These are phyloP conservation scores for Vanessa cardui DNA, from an alignment of 2,888 invertebrate species.

Conservation along the genomic window DNA sequence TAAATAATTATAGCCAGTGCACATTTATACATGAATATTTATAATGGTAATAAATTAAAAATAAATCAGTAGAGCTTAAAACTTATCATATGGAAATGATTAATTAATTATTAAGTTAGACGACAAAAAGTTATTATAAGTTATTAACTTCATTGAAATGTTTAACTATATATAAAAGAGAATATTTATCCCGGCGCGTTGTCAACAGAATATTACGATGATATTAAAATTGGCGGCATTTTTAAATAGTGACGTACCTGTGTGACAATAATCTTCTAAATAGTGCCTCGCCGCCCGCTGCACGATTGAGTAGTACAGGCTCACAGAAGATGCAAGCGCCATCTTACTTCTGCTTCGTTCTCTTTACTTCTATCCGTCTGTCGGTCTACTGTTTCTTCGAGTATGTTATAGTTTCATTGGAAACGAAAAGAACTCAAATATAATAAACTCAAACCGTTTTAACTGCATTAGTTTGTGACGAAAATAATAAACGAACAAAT, in stretches of 20 bases:
- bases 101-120: neutral
- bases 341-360: constrained; percentile 65
- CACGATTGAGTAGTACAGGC: constrained; percentile 87
- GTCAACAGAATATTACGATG: neutral
- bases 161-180: constrained; percentile 6
- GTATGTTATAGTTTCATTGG: constrained; percentile 61
- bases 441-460: constrained; percentile 61
- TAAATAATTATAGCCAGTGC: too few species aligned
- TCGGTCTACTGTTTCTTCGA: constrained; percentile 52
- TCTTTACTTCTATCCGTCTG: constrained; percentile 57
- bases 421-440: constrained; percentile 65
- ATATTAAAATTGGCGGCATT: constrained; percentile 27
- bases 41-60: too few species aligned
- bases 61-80: too few species aligned
- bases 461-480: constrained; percentile 63
- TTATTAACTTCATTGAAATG: neutral
- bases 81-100: neutral
- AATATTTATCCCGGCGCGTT: neutral
- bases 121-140: neutral
- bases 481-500: constrained; percentile 41
- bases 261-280: constrained; percentile 86
- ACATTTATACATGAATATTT: too few species aligned
- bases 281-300: constrained; percentile 86
- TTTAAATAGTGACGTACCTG: constrained; percentile 73
- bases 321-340: constrained; percentile 86